Evolutionary conservation across 2,113 vertebrate species (phyloP).

Genomic region (western clawed frog (Xenopus tropicalis)): UCB_Xtro_10.0 CM004451.2:9036001-9036500

Average conservation of each 20-base stretch:
- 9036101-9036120: no score
- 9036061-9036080: no score
- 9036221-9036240: background rate
- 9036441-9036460: background rate
- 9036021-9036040: no score
- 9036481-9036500: background rate
- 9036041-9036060: no score
- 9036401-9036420: constrained; percentile 1
- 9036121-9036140: no score
- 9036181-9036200: no score
- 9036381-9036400: constrained; percentile 6
- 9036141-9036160: no score
- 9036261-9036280: constrained; percentile 6
- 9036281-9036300: background rate
- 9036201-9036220: no score
- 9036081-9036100: no score
- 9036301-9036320: background rate
- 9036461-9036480: background rate
- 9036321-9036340: background rate
- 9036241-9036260: constrained; percentile 16
- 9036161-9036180: no score
- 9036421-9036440: background rate
- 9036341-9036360: constrained; percentile 20
- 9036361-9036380: constrained; percentile 9
- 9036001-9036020: no score